phyloP scores from a whole-genome alignment of 1,140 invertebrate genomes.

The Augochlora pura region DNA sequence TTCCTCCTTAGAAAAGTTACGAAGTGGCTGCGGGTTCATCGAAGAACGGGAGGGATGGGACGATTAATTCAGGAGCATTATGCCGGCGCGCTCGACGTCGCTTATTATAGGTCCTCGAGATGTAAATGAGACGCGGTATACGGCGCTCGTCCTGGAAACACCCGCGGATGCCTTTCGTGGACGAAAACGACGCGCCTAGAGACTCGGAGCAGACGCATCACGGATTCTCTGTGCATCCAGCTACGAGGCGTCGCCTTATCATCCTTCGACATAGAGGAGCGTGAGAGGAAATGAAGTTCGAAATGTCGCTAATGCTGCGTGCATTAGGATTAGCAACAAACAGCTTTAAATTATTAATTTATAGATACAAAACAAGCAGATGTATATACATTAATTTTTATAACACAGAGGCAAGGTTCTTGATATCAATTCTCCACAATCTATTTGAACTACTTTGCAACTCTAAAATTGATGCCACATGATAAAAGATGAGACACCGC shows the following conservation, averaged over 20 bases:
- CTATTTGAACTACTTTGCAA: too few relatives aligned
- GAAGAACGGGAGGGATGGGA: not conserved
- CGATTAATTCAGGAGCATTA: conserved; percentile 29
- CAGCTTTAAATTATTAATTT: not conserved
- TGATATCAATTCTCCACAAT: too few relatives aligned
- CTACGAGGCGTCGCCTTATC: conserved; percentile 47
- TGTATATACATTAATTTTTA: too few relatives aligned
- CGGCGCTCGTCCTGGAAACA: conserved; percentile 3
- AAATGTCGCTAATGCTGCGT: conserved; percentile 31
- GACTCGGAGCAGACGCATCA: conserved; percentile 30
- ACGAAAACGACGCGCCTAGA: conserved; percentile 3
- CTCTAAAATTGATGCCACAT: too few relatives aligned
- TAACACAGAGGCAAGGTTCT: too few relatives aligned
- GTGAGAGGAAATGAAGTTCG: conserved; percentile 50
- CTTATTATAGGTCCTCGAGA: conserved; percentile 26
- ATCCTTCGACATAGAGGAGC: conserved; percentile 31
- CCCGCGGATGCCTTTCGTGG: conserved; percentile 25
- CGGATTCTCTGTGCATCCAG: conserved; percentile 32
- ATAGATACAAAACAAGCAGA: too few relatives aligned
- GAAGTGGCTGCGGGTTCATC: conserved; percentile 6
- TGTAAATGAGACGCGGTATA: not conserved
- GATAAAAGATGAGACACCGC: too few relatives aligned
- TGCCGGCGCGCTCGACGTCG: conserved; percentile 25
- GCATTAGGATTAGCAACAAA: not conserved
- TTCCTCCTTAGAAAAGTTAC: not conserved